Conservation (phyloP, 2,797 vertebrate genomes). For the Alauda arvensis region DNA sequence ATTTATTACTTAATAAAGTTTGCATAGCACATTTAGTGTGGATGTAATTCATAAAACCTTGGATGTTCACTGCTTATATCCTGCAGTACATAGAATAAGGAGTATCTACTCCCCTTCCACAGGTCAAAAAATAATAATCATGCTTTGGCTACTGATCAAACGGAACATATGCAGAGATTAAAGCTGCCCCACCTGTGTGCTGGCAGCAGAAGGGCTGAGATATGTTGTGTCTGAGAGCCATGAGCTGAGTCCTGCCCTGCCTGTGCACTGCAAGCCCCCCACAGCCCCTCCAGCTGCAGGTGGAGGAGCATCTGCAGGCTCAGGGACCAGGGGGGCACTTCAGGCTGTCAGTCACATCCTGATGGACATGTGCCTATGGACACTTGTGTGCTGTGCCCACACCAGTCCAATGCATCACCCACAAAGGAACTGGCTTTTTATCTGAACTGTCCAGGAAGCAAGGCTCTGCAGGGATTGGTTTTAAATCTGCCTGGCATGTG, state of each 20-base stretch:
- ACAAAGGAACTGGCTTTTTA: not conserved
- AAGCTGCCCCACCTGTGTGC: not conserved
- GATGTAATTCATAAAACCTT: constrained; percentile 13
- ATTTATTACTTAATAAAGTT: constrained; percentile 47
- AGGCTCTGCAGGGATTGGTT: not conserved
- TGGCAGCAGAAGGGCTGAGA: not conserved
- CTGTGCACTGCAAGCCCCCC: not conserved
- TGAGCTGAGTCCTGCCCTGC: not conserved
- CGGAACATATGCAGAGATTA: not conserved
- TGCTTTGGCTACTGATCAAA: not conserved
- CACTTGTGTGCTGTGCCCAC: not conserved
- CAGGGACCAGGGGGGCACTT: not conserved
- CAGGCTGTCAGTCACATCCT: not conserved
- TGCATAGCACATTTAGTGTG: not conserved
- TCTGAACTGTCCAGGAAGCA: not conserved
- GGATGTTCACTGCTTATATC: not conserved
- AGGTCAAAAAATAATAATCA: not conserved
- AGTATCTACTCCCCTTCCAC: not conserved
- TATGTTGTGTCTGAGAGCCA: not conserved
- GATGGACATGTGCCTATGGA: not conserved
- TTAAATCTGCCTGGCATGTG: not conserved
- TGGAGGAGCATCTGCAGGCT: not conserved
- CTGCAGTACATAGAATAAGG: not conserved
- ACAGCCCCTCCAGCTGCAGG: not conserved
- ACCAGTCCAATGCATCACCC: not conserved